Conservation (phyloP, 2,113 vertebrate species). For the Irena cyanogastra region DNA sequence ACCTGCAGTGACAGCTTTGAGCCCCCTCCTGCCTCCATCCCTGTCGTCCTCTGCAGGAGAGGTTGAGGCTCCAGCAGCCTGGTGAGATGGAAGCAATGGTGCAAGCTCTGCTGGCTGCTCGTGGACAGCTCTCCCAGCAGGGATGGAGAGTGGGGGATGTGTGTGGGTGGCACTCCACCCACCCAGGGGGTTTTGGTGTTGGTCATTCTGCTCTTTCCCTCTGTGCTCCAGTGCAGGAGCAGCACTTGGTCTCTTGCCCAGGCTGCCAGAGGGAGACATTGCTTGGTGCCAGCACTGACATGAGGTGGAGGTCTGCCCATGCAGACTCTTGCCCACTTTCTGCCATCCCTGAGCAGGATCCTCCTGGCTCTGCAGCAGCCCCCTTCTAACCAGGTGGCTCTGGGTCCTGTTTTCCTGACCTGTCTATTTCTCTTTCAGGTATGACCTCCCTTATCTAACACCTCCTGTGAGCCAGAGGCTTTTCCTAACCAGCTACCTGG, state of each 20-base stretch:
- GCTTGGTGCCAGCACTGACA: neutral
- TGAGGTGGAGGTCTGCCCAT: neutral
- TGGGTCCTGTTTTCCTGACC: neutral
- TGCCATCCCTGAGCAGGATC: neutral
- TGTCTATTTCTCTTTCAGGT: constrained; percentile 58
- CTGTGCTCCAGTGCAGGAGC: neutral
- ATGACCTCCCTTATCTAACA: constrained; percentile 65
- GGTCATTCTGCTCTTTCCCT: neutral
- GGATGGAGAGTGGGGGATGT: neutral
- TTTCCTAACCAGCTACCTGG: constrained; percentile 56
- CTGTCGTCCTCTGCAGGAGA: neutral
- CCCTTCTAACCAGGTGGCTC: neutral
- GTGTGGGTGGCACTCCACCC: neutral
- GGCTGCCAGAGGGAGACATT: neutral
- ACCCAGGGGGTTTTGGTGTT: neutral
- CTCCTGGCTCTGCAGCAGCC: neutral
- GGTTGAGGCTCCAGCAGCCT: neutral
- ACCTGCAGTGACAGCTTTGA: neutral
- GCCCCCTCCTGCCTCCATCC: neutral
- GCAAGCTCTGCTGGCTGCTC: neutral
- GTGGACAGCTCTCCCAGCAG: neutral
- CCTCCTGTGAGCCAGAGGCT: constrained; percentile 30
- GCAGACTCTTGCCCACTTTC: neutral
- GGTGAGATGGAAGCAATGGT: neutral
- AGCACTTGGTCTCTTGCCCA: neutral